These are phyloP conservation scores for Cheirogaleus major DNA, from an alignment of 2,797 vertebrate genomes.

Conservation along the genomic window DNA sequence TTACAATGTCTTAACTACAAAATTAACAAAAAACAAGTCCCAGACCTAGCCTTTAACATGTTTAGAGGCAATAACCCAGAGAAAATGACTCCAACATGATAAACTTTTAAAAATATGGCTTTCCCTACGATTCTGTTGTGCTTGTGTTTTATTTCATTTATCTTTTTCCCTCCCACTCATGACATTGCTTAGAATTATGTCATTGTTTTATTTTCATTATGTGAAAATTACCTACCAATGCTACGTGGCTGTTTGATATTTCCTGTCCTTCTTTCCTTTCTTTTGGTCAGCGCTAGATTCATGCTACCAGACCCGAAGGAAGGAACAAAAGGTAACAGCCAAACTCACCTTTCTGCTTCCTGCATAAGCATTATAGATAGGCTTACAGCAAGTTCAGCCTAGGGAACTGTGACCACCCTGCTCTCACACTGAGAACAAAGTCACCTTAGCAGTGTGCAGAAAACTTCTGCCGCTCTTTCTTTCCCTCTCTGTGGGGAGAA, in stretches of 20 bases:
- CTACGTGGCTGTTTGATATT: neutral
- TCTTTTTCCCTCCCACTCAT: neutral
- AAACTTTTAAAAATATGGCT: neutral
- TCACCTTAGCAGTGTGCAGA: constrained; percentile 50
- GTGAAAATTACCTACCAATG: neutral
- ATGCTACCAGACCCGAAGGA: neutral
- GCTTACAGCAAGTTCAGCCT: constrained; percentile 61
- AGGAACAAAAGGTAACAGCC: constrained; percentile 37
- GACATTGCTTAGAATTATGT: neutral
- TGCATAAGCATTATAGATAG: constrained; percentile 37
- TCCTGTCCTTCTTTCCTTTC: neutral
- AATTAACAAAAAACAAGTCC: neutral
- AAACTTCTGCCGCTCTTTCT: constrained; percentile 46
- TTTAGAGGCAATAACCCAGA: neutral
- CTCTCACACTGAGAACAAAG: constrained; percentile 73
- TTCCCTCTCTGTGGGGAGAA: constrained; percentile 48
- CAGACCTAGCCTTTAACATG: neutral
- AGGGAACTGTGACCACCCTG: constrained; percentile 29
- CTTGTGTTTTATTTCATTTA: neutral
- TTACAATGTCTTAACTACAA: neutral
- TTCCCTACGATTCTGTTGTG: neutral
- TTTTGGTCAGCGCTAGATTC: neutral
- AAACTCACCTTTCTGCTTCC: constrained; percentile 18
- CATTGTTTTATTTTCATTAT: neutral
- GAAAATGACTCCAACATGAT: neutral